These are phyloP conservation scores for Dufourea novaeangliae DNA, from an alignment of 1,140 invertebrate genomes.

Conservation along the genomic window DNA sequence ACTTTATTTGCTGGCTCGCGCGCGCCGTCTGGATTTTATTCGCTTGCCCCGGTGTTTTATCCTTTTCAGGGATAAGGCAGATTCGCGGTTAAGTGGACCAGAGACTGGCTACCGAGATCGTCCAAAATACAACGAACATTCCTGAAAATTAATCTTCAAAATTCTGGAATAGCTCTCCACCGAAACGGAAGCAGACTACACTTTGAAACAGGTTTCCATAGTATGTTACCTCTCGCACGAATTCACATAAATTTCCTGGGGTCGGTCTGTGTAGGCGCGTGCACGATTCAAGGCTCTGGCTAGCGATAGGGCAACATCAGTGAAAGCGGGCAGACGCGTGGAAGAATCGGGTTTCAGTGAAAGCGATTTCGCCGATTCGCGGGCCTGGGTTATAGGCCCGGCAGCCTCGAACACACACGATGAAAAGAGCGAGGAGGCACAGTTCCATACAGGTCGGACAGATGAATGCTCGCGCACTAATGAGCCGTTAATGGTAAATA, in stretches of 20 bases:
- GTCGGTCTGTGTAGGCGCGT: too few relatives aligned
- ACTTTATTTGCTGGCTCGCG: conserved; percentile 35
- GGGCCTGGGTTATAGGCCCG: conserved; percentile 22
- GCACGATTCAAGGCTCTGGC: neutral
- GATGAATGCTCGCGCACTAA: conserved; percentile 68
- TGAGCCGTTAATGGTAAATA: conserved; percentile 78
- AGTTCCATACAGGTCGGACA: conserved; percentile 37
- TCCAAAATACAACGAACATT: neutral
- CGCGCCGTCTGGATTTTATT: conserved; percentile 39
- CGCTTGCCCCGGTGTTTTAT: conserved; percentile 25
- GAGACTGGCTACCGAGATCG: too few relatives aligned
- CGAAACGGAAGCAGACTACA: too few relatives aligned
- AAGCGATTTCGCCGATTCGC: conserved; percentile 21
- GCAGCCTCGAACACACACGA: conserved; percentile 10
- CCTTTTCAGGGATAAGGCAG: neutral
- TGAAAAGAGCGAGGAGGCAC: conserved; percentile 55
- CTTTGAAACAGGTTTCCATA: too few relatives aligned
- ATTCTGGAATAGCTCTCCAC: too few relatives aligned
- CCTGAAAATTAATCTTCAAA: too few relatives aligned
- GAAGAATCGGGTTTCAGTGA: conserved; percentile 9
- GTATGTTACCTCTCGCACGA: too few relatives aligned
- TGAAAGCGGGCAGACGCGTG: neutral
- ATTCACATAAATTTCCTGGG: too few relatives aligned
- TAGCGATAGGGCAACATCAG: neutral
- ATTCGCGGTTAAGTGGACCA: neutral